Conservation (phyloP, 2,797 vertebrate genomes). For the Mus spretus region DNA sequence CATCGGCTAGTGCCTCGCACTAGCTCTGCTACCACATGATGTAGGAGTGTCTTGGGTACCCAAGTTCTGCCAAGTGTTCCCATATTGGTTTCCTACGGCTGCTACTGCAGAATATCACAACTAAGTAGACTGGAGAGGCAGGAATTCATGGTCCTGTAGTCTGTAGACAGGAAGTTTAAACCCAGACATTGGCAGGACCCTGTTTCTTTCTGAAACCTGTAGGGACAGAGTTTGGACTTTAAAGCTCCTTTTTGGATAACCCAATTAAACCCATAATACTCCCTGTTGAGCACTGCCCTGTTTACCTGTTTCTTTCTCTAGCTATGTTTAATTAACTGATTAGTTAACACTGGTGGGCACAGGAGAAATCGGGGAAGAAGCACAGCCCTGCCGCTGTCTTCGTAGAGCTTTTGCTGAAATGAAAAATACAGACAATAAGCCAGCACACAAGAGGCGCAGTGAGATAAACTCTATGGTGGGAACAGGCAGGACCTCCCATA, state of each 20-base stretch:
- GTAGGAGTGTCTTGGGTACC: neutral
- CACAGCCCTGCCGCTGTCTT: accelerated
- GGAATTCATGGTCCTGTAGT: neutral
- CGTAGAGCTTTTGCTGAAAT: neutral
- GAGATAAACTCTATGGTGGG: neutral
- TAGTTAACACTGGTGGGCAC: neutral
- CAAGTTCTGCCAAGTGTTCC: neutral
- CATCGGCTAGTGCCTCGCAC: neutral
- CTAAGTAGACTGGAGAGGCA: neutral
- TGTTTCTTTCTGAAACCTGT: neutral
- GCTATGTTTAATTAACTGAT: neutral
- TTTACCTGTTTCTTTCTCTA: neutral
- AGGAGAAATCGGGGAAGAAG: neutral
- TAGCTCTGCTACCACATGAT: neutral
- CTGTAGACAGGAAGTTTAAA: neutral
- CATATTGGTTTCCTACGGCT: neutral
- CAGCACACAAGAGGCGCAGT: neutral
- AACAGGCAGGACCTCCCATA: neutral
- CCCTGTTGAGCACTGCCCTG: neutral
- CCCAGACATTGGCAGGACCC: neutral
- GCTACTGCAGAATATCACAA: neutral
- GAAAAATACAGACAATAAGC: neutral
- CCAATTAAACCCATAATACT: neutral
- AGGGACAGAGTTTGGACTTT: neutral
- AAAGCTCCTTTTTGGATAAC: neutral